These are phyloP conservation scores for Habroteleia sp. DNA, from an alignment of 2,888 invertebrate species.

Conservation along the genomic window DNA sequence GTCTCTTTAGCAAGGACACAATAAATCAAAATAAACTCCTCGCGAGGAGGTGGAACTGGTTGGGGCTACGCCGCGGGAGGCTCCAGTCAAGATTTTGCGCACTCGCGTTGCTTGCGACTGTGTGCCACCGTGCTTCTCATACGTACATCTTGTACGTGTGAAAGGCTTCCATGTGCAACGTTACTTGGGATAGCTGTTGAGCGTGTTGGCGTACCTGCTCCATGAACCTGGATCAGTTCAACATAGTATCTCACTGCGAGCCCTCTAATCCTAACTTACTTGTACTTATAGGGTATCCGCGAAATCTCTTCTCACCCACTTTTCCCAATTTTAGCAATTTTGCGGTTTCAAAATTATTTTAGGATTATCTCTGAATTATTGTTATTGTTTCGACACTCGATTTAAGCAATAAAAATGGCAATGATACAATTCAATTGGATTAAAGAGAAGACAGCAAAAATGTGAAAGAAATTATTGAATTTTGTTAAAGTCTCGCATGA, in stretches of 20 bases:
- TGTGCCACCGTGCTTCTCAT: conserved; percentile 22
- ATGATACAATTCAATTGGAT: too few relatives aligned
- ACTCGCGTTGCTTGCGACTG: conserved; percentile 36
- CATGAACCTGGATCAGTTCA: conserved; percentile 67
- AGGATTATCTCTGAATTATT: too few relatives aligned
- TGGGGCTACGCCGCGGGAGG: conserved; percentile 74
- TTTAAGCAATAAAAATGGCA: too few relatives aligned
- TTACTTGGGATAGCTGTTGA: conserved; percentile 31
- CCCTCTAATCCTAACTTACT: conserved; percentile 69
- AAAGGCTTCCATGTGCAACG: conserved; percentile 34
- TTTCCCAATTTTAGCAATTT: too few relatives aligned
- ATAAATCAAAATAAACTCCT: conserved; percentile 78
- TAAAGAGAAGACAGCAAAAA: too few relatives aligned
- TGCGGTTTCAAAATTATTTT: too few relatives aligned
- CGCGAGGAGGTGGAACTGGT: conserved; percentile 73
- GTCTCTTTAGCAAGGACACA: conserved; percentile 77
- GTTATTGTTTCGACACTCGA: too few relatives aligned
- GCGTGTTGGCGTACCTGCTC: conserved; percentile 63
- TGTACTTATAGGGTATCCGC: conserved; percentile 60
- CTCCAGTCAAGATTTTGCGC: conserved; percentile 68
- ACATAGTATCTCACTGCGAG: conserved; percentile 66
- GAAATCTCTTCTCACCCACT: conserved; percentile 33
- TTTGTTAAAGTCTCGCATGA: too few relatives aligned
- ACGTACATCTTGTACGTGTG: conserved; percentile 21
- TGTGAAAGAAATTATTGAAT: too few relatives aligned